Base-by-base conservation (phyloP, 2,113 vertebrate species). In the Platanista minor region DNA sequence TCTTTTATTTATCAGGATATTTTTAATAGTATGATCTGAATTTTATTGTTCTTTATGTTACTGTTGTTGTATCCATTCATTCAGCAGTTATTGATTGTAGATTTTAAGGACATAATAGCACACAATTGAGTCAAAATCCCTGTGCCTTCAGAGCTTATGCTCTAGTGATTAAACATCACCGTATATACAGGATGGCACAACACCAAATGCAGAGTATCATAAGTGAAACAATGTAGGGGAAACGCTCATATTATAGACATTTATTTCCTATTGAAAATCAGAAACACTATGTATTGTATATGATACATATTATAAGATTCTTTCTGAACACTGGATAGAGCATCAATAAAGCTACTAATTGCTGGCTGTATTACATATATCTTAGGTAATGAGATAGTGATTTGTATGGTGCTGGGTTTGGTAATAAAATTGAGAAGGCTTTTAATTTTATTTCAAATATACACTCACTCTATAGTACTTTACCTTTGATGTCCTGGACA, bases 361-460 rank as follows among this genome's bases (percentile, higher is more conserved):
- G 52, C 59, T 86, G 33, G 17, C 8, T 66, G 52, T 77, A 91
- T 75, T 84, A 67, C n/a, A 52, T 78, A 6, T 87, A 87, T 64
- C 25, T 96, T 94, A 72, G 46, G 36, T 80, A 94, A 91, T 90
- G 1, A 13, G 82, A 41, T 80, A 92, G 52, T 74, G 57, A 78
- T 93, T 74, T 97, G n/a, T 87, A 41, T 92, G 33, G 36, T 57
- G 10, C 23, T 83, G 36, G 29, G 36, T 92, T 92, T 96, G 90
- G 18, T 62, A 92, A 80, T 96, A 94, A 94, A 96, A 72, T 49
- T 78, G 29, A 77, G 39, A 88, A 80, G 11, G 0, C 27, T 77
- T 74, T 92, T 69, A 8, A 57, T 87, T 90, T 86, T 83, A 83
- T 84, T 93, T 90, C 41, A 96, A 62, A 52, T 94, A 87, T 61